Conservation (phyloP, 2,113 vertebrate genomes). For the Pao palembangensis region DNA sequence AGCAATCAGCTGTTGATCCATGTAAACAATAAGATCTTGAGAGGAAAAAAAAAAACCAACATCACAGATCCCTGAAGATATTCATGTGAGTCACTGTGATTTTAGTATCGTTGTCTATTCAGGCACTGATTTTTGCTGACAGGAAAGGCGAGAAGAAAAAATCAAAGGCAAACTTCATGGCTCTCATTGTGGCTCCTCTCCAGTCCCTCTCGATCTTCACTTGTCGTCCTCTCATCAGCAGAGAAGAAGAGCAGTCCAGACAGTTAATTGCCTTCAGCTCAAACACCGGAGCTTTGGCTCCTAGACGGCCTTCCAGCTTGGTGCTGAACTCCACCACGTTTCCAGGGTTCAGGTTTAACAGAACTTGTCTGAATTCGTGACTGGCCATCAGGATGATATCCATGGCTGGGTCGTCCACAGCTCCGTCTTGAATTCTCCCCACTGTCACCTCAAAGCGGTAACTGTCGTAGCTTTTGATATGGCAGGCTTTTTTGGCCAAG, state of each 20-base stretch:
- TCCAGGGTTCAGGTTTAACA: conserved; percentile 84
- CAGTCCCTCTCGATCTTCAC: conserved; percentile 94
- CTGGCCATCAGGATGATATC: conserved; percentile 90
- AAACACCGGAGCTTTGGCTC: conserved; percentile 86
- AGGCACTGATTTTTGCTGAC: conserved; percentile 73
- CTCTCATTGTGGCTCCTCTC: conserved; percentile 81
- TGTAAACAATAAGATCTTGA: too few species aligned
- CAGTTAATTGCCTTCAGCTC: conserved; percentile 94
- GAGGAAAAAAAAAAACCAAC: conserved; percentile 1
- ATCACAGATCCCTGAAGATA: background rate
- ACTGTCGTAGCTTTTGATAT: conserved; percentile 90
- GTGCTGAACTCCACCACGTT: conserved; percentile 92
- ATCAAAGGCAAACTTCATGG: conserved; percentile 92
- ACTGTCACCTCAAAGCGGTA: conserved; percentile 91
- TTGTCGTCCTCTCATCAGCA: conserved; percentile 76
- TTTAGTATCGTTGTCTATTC: conserved; percentile 8
- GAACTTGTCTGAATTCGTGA: conserved; percentile 86
- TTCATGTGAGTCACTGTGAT: background rate
- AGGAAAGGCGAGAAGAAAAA: conserved; percentile 97
- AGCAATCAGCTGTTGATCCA: background rate
- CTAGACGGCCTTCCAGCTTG: conserved; percentile 89
- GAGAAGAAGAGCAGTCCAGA: conserved; percentile 84
- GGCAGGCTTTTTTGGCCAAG: conserved; percentile 86
- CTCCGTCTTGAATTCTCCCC: conserved; percentile 75
- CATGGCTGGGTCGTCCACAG: conserved; percentile 76